Base-by-base conservation (phyloP, 2,797 vertebrate genomes). In the Setipinna tenuifilis region DNA sequence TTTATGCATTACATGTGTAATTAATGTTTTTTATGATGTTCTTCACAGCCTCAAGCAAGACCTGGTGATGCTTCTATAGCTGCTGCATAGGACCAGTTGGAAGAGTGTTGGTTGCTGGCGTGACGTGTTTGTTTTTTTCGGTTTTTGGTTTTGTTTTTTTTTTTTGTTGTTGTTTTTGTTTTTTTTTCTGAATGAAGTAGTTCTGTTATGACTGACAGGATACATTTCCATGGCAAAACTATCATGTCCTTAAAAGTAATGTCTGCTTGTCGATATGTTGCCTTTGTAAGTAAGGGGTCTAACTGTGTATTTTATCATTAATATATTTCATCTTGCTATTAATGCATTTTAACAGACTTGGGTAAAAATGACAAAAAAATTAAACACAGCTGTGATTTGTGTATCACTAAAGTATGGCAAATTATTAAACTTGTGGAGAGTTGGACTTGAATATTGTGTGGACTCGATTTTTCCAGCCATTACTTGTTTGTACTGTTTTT, bases 31-130 rank as follows among this genome's bases (percentile, higher is more conserved):
- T 85, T 82, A 54, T 82, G 88, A 82, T 86, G 54, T 87, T 90
- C 57, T 86, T 90, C 92, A 83, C 94, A 99, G 98, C 98, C 98
- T 88, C 98, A 99, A 90, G 98, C 98, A 90, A 96, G 97, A 50
- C 96, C 91, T 84, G 97, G 97, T 21, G 97, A 97, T 0, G 91
- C 94, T 83, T 99, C 96, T 0, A 97, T 98, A 9, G 97, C 96
- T 82, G 98, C 98, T 65, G 98, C 90, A 9, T 90, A 90, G 23
- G 85, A 85, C 23, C 3, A 12, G 25, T 28, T 71, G 11, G 71
- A 35, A 78, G 71, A 41, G 1, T 78, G 71, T 41, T 59, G 58
- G 58, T n/a, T 59, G 58, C 3, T 21, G 50, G 7, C 14, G 50
- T 54, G 50, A 54, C 50, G 2, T 54, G 7, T 54, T 9, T 54